Conservation (phyloP, 30 jellyfish, hydroid and myxozoan species). For the Turritopsis rubra region DNA sequence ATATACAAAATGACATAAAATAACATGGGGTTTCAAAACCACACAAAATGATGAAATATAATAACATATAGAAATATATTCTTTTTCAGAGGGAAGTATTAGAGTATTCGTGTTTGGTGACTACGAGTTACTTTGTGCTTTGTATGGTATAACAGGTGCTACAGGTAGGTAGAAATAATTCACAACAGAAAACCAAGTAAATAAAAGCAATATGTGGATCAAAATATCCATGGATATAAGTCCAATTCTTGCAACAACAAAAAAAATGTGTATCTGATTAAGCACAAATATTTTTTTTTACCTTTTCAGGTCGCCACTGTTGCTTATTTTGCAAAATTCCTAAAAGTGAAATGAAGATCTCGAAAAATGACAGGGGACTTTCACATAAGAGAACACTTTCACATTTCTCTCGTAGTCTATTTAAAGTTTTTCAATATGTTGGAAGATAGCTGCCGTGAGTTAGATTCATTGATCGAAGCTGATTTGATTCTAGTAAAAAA, state of each 20-base stretch:
- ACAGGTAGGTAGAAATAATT: background rate
- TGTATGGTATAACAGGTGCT: background rate
- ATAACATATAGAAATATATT: background rate
- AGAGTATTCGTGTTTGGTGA: background rate
- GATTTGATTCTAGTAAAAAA: background rate
- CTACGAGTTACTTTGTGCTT: background rate
- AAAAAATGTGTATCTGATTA: background rate
- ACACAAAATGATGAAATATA: background rate
- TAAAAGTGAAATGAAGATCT: background rate
- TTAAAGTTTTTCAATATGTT: background rate
- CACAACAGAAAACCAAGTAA: background rate
- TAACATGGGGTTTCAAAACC: background rate
- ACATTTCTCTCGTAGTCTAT: background rate
- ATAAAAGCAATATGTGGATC: background rate
- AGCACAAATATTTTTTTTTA: background rate
- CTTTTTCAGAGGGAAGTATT: background rate
- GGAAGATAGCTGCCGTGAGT: background rate
- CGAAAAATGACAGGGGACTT: background rate
- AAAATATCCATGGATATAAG: background rate
- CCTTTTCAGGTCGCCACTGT: background rate
- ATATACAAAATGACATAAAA: background rate
- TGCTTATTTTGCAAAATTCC: background rate
- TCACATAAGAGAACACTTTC: background rate
- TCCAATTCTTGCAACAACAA: background rate
- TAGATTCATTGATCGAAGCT: background rate